Base-by-base conservation (phyloP, 2,113 vertebrate genomes). In the Andinoacara biseriatus region DNA sequence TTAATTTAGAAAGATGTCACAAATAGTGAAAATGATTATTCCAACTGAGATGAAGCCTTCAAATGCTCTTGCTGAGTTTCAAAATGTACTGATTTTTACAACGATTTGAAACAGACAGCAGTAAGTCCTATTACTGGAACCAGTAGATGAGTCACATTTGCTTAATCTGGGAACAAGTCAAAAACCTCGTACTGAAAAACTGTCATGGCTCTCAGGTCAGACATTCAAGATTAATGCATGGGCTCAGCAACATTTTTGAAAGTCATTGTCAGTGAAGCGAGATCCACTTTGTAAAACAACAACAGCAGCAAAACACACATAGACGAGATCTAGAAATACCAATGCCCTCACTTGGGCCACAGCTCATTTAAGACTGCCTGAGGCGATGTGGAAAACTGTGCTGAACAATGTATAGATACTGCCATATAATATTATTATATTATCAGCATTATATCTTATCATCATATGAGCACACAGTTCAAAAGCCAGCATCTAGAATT, bases 81-180 rank as follows among this genome's bases (percentile, higher is more conserved):
- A 52, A 72, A 72, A 31, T 52, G 10, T 20, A 72, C 31, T 52
- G 1, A 72, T 14, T 72, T 26, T 52, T 29, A 69, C 40, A 69
- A 20, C 49, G 9, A 69, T 69, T 49, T 72, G 67, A 72, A 72
- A 72, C 67, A 72, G 43, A 72, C 17, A 52, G 65, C 26, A 72
- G 43, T 17, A 72, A 5, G 20, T 72, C 65, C 52, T 4, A 72
- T 72, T 72, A 67, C 10, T 72, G 67, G 46, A 26, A 72, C 46
- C 46, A 31, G 65, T 72, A 72, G 52, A 54, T 72, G 26, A 31
- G 46, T 72, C 46, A 31, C 2, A 52, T 52, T 26, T 69, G 65
- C 24, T 69, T 4, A 1, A 0, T 49, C 15, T 46, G 15, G 40
- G 15, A 13, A 46, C 43, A 14, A 49, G 14, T 15, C 2, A 17